phyloP scores from a whole-genome alignment of 2,888 invertebrate species.

The Philopedon plagiatum region DNA sequence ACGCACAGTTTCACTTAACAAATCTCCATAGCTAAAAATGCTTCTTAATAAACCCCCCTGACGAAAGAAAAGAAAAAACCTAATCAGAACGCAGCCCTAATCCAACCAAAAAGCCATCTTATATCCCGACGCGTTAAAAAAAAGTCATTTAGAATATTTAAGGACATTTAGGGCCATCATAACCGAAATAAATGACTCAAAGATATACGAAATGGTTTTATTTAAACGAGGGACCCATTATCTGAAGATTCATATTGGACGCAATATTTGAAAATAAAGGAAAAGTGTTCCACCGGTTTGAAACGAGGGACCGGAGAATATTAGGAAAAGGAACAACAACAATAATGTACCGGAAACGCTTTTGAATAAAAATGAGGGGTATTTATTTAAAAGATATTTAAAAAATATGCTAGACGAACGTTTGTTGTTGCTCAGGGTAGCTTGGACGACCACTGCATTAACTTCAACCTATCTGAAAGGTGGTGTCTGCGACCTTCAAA shows the following conservation, averaged over 20 bases:
- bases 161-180: slow-evolving; percentile 14
- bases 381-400: slow-evolving; percentile 9
- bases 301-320: slow-evolving; percentile 12
- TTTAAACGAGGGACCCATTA: slow-evolving; percentile 22
- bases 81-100: slow-evolving; percentile 8
- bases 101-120: slow-evolving; percentile 6
- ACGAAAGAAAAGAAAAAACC: not conserved
- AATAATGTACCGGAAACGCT: slow-evolving; percentile 19
- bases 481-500: too few relatives aligned
- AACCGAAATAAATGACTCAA: slow-evolving; percentile 15
- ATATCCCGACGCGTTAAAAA: slow-evolving; percentile 6
- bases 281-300: slow-evolving; percentile 10
- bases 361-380: slow-evolving; percentile 14
- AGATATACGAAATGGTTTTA: slow-evolving; percentile 16
- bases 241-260: slow-evolving; percentile 21
- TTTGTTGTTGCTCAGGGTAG: too few relatives aligned
- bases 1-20: not conserved
- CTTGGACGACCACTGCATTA: too few relatives aligned
- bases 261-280: slow-evolving; percentile 21
- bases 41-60: not conserved
- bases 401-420: too few relatives aligned
- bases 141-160: slow-evolving; percentile 20
- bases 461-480: too few relatives aligned
- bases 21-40: not conserved
- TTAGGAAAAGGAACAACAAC: slow-evolving; percentile 21